Evolutionary conservation across 2,113 vertebrate species (phyloP).

Genomic region (Hemibagrus wyckioides): DNA sequence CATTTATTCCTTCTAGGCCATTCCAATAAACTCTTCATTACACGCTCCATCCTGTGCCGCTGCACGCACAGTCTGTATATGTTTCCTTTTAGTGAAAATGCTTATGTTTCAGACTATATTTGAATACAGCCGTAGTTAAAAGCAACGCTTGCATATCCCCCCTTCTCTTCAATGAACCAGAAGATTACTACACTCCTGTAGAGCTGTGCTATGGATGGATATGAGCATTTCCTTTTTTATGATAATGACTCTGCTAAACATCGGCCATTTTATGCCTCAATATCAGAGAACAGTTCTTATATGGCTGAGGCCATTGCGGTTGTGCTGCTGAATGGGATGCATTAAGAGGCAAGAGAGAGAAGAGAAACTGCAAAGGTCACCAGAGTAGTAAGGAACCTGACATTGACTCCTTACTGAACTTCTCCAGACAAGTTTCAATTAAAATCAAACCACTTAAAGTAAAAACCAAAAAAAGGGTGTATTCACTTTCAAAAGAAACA

Average conservation of each 20-base stretch:
- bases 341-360: conserved; percentile 49
- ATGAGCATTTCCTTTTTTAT: conserved; percentile 49
- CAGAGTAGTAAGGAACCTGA: conserved; percentile 33
- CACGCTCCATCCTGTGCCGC: neutral
- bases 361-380: conserved; percentile 60
- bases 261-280: conserved; percentile 40
- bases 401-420: neutral
- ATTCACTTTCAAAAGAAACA: neutral
- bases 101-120: conserved; percentile 59
- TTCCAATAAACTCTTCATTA: conserved; percentile 52
- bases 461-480: neutral
- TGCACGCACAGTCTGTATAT: conserved; percentile 23
- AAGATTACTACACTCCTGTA: conserved; percentile 8
- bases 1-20: conserved; percentile 63
- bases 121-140: conserved; percentile 59
- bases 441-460: conserved; percentile 17
- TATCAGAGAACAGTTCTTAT: conserved; percentile 44
- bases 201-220: conserved; percentile 42
- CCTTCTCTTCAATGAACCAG: neutral
- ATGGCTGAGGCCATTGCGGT: conserved; percentile 44
- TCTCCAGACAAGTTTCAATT: neutral
- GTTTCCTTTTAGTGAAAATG: conserved; percentile 49
- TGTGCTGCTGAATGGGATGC: conserved; percentile 56
- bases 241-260: conserved; percentile 53
- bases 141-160: conserved; percentile 46